Base-by-base conservation (phyloP, 2,797 vertebrate genomes). In the Yasuhikotakia modesta region DNA sequence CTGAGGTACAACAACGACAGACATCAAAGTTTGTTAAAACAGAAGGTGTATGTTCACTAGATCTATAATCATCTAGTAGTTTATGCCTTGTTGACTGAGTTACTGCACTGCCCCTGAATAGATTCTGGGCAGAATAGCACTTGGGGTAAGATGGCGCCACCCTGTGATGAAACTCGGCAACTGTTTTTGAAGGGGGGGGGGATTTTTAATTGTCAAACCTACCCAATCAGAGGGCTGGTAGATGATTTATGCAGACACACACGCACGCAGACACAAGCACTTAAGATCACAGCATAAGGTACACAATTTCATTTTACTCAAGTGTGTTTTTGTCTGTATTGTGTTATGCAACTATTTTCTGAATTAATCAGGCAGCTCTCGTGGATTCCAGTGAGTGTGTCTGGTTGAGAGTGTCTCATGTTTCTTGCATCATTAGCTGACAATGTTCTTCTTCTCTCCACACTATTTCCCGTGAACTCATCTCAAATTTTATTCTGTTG, bases 271-370 rank as follows among this genome's bases (percentile, higher is more conserved):
- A 76, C 64, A 30, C 45, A 65, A 30, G 35, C 35, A 39, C 35
- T 39, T 39, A 39, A 39, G 35, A 39, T 39, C 35, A 39, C 35
- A 39, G 35, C 35, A 39, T 39, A 10, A 39, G 35, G 35, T 39
- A 39, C 35, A 39, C 1, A 39, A 39, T 39, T 8, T 8, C 35
- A 39, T 39, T 39, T 39, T 39, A 6, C 35, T 39, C 35, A 39
- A 32, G 52, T 57, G 57, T 78, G 46, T 78, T 81, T 53, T 75
- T 63, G 35, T 64, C 58, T 16, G 2, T 78, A 19, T 55, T 64
- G 30, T 22, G 19, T 79, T 79, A 73, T 24, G 45, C 76, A 79
- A 76, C 65, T 32, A 53, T 75, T 74, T 57, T 81, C 45, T 64
- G n/a, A 70, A 79, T 69, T 72, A 76, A 81, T 50, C 64, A 73